Conservation (phyloP, 2,113 vertebrate species). For the Thermophis baileyi region DNA sequence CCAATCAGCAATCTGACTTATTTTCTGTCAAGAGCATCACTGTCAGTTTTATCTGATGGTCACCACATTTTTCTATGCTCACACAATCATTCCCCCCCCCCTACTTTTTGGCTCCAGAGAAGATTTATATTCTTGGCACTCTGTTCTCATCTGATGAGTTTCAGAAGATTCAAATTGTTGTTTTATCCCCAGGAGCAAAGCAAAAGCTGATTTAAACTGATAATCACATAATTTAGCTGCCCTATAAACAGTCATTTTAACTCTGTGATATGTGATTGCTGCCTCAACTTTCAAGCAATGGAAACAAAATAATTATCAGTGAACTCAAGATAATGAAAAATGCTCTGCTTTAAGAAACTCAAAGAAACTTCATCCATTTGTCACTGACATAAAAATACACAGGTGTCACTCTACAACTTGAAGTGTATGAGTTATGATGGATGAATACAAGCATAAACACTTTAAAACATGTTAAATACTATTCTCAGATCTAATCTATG, state of each 20-base stretch:
- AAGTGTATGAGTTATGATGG: conserved; percentile 25
- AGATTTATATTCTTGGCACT: conserved; percentile 59
- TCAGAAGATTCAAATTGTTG: conserved; percentile 57
- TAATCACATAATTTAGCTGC: conserved; percentile 62
- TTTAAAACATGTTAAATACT: conserved; percentile 52
- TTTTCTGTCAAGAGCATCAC: conserved; percentile 61
- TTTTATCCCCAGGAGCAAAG: conserved; percentile 68
- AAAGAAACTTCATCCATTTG: conserved; percentile 63
- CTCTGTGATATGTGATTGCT: conserved; percentile 59
- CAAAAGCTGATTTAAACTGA: conserved; percentile 67
- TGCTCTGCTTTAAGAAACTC: conserved; percentile 68
- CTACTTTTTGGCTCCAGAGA: conserved; percentile 22
- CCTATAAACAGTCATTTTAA: conserved; percentile 67
- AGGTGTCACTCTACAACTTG: conserved; percentile 60
- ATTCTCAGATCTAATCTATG: conserved; percentile 46
- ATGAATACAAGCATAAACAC: conserved; percentile 20
- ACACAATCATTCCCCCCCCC: conserved; percentile 25
- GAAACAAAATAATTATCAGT: conserved; percentile 72
- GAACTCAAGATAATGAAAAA: conserved; percentile 69
- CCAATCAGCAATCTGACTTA: conserved; percentile 53
- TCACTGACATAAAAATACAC: conserved; percentile 61
- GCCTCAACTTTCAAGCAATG: conserved; percentile 66
- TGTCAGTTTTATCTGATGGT: conserved; percentile 61
- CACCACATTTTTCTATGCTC: conserved; percentile 40
- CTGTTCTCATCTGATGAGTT: conserved; percentile 57